phyloP scores from a whole-genome alignment of 2,113 vertebrate species.

The Callionymus lyra region DNA sequence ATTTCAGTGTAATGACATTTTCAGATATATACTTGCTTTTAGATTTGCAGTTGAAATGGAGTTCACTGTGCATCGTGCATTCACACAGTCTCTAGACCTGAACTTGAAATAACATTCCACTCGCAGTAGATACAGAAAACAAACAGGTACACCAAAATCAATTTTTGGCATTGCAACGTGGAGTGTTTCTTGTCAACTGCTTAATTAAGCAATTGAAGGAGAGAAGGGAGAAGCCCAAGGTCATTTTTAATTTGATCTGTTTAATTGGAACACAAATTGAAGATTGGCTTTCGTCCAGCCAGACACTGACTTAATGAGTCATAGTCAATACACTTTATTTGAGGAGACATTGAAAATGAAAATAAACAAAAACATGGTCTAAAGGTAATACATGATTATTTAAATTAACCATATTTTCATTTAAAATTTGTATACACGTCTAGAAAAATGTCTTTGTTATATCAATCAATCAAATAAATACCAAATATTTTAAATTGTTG shows the following conservation, averaged over 20 bases:
- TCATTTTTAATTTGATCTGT: constrained; percentile 97
- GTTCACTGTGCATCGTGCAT: no score
- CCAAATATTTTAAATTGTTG: constrained; percentile 65
- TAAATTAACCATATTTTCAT: no score
- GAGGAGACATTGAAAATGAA: constrained; percentile 83
- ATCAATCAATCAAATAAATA: no score
- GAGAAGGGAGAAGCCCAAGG: constrained; percentile 86
- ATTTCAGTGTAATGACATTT: no score
- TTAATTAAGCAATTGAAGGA: constrained; percentile 83
- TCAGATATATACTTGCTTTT: no score
- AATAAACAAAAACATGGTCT: constrained; percentile 9
- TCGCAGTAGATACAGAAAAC: constrained; percentile 39
- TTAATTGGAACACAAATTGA: constrained; percentile 98
- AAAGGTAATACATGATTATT: no score
- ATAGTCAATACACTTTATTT: constrained; percentile 92
- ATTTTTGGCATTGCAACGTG: constrained; percentile 81
- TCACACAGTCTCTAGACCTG: no score
- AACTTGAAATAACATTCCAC: no score
- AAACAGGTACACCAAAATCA: constrained; percentile 37
- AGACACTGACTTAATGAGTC: constrained; percentile 95
- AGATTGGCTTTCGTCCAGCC: constrained; percentile 95
- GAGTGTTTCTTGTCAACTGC: constrained; percentile 78
- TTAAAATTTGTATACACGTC: no score
- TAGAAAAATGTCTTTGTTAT: no score
- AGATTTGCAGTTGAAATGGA: no score